These are phyloP conservation scores for Magallana ariakensis DNA, from an alignment of 1,140 invertebrate genomes.

Conservation along the genomic window DNA sequence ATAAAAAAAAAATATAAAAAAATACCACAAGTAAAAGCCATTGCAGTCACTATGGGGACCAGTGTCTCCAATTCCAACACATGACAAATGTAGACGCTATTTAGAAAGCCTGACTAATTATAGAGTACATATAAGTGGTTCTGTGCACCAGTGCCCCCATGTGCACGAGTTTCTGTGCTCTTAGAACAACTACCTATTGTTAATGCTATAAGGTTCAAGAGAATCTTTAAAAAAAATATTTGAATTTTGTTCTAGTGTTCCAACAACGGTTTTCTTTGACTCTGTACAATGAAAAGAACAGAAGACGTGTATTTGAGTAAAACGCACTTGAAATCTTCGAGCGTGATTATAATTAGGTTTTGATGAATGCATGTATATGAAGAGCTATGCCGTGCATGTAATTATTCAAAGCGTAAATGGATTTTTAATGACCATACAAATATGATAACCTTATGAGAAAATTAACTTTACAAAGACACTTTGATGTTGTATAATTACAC, in stretches of 20 bases:
- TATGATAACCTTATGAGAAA: background rate
- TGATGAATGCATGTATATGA: conserved; percentile 27
- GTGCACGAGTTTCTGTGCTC: background rate
- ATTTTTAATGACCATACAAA: conserved; percentile 14
- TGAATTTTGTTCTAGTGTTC: too few relatives aligned
- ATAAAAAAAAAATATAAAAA: background rate
- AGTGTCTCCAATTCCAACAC: background rate
- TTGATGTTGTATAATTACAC: too few relatives aligned
- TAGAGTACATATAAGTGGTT: background rate
- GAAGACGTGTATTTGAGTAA: too few relatives aligned
- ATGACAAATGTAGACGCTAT: conserved; percentile 16
- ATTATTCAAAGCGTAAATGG: background rate
- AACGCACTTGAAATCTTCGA: background rate
- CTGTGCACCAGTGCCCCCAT: background rate
- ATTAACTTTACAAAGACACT: background rate
- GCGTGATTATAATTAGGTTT: conserved; percentile 3
- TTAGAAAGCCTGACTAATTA: background rate
- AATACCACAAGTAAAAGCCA: background rate
- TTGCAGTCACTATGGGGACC: background rate
- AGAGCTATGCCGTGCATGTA: conserved; percentile 3
- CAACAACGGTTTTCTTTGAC: too few relatives aligned
- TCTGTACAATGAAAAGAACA: too few relatives aligned
- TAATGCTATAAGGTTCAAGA: too few relatives aligned
- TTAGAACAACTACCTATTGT: too few relatives aligned
- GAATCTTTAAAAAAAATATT: too few relatives aligned